Evolutionary conservation across 92 coral and sea anemone species (phyloP), one percentile per base, ranked within the genome.

Genomic region (Heteractis magnifica): DNA sequence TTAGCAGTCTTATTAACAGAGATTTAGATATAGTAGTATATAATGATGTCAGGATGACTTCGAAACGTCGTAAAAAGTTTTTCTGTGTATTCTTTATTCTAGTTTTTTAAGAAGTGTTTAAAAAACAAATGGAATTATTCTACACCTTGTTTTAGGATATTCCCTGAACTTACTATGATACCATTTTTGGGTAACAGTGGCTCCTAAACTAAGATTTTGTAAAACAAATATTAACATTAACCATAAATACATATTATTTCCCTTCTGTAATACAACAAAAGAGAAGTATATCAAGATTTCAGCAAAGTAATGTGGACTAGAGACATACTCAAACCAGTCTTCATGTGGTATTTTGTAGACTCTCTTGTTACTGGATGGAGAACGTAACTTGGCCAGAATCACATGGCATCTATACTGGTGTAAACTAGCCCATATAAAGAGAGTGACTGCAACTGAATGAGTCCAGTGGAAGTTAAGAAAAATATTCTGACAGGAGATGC

Each of bases 261-360:
- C 97, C 21, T 87, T 86, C 82, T 92, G 94, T 26, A 91, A 77
- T 13, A 94, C 13, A 60, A 94, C 86, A 56, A 97, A 92, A 18
- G 99, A 90, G 56, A 92, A 8, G 62, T 97, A 97, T 70, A 97
- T 92, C 50, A 94, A 20, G 13, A 97, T 97, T 82, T 97, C 99
- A 49, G 98, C 97, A 77, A 97, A 86, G 86, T 97, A 97, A 80
- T 97, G 99, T 82, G 99, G 99, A 49, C 97, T 89, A 19, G 99
- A 92, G 10, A 92, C 94, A 75, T 81, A 90, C 49, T 92, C 86
- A 73, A 97, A 97, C 98, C 95, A 97, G 87, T 97, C 99, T 41
- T 97, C 99, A 70, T 86, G 80, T 16, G 99, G 99, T 48, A 97
- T 85, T 88, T 79, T 89, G 89, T 97, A 88, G 48, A 79, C 85